Conservation (phyloP, 2,113 vertebrate genomes). For the Noctilio leporinus region DNA sequence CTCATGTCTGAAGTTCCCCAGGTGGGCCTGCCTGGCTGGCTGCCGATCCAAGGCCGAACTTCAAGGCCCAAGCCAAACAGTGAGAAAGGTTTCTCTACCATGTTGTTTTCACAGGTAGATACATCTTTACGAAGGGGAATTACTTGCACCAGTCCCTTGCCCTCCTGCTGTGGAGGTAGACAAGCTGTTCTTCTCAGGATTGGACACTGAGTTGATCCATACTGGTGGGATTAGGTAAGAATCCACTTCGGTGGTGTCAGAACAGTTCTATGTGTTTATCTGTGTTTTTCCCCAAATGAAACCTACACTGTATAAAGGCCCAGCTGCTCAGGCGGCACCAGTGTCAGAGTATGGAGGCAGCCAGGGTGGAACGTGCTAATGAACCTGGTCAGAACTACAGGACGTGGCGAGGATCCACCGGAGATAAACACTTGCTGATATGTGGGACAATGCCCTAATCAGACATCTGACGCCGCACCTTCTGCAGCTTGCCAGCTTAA, state of each 20-base stretch:
- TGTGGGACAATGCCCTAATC: no score
- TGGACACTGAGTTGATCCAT: neutral
- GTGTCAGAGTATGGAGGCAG: no score
- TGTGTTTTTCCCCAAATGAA: neutral
- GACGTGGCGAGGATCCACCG: no score
- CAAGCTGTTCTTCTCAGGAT: neutral
- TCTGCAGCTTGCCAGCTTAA: no score
- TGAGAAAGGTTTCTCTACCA: neutral
- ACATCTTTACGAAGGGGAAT: neutral
- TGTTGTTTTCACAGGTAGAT: neutral
- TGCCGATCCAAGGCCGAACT: neutral
- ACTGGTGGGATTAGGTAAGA: neutral
- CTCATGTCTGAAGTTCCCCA: neutral
- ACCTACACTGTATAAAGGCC: rapidly evolving
- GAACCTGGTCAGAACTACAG: no score
- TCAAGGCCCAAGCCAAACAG: neutral
- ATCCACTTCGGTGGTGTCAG: rapidly evolving
- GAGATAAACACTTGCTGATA: no score
- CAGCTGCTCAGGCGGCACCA: neutral
- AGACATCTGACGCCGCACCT: no score
- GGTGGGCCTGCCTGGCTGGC: neutral
- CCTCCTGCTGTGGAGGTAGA: neutral
- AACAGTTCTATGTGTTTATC: neutral
- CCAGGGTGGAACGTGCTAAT: no score
- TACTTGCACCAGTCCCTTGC: no score